Evolutionary conservation across 1,140 invertebrate genomes (phyloP), one percentile per base, ranked within the genome.

Genomic region (Hirudo medicinalis): DNA sequence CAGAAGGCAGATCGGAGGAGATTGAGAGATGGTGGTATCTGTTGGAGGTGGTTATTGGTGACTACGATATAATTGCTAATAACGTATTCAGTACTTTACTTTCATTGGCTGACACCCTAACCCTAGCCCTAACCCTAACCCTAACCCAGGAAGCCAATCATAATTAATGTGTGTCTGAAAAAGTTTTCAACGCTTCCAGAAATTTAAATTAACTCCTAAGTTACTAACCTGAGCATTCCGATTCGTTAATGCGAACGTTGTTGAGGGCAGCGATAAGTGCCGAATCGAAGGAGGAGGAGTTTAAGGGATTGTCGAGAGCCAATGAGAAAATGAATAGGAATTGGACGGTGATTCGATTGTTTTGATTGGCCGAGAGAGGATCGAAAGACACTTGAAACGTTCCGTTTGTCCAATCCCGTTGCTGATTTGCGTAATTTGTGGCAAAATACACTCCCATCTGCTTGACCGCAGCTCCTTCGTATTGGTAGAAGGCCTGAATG

Each of bases 301-400:
- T 63, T 25, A 20, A 22, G 57, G 19, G 57, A 11, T 63, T 22
- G 57, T 63, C 57, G 22, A 63, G 57, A 32, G 3, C 29, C 57
- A 63, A 63, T 13, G 22, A 25, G 57, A 63, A 63, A 1, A 63
- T 13, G 57, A 63, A 63, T 13, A 25, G 19, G 13, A 63, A 63
- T 20, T 63, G 57, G 57, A 63, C 57, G 13, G 19, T 63, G 1
- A 63, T 22, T 13, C 11, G 22, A 15, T 11, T 63, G 6, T 63
- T 63, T 11, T 22, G 57, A 63, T 32, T 63, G 57, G 22, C 19
- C 19, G 17, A n/a, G 1, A 9, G 57, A 63, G 57, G 57, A 32
- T 63, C 57, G 19, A 63, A 63, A 15, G 22, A 25, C 57, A 63
- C 57, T 63, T 63, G 57, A n/a, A 63, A 63, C 8, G 19, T 63